Conservation (phyloP, 2,888 invertebrate species). For the Amphipyra berbera region DNA sequence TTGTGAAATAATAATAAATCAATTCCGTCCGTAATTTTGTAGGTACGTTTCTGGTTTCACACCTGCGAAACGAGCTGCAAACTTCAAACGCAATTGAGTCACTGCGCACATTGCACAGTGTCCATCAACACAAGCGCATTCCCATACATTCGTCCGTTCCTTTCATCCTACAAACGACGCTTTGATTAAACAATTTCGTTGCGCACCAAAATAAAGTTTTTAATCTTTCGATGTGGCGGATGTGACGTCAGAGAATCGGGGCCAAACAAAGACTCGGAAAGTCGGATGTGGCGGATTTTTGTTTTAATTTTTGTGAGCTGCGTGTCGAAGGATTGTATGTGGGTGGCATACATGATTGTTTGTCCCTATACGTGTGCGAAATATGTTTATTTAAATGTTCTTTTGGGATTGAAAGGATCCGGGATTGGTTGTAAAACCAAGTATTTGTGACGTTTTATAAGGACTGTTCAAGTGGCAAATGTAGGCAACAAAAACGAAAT, state of each 20-base stretch:
- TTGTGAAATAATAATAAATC: too few species aligned
- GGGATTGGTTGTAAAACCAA: too few species aligned
- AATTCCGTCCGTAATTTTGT: too few species aligned
- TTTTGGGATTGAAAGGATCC: not conserved
- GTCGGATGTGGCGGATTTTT: conserved; percentile 16
- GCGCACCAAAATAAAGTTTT: conserved; percentile 64
- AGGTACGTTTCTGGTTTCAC: too few species aligned
- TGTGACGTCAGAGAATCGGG: conserved; percentile 48
- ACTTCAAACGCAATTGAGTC: conserved; percentile 16
- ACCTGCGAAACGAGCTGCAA: too few species aligned
- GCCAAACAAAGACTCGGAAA: conserved; percentile 50
- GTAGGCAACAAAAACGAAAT: too few species aligned
- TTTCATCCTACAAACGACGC: conserved; percentile 57
- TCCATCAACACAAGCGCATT: conserved; percentile 17
- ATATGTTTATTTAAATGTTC: conserved; percentile 3
- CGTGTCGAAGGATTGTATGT: conserved; percentile 27
- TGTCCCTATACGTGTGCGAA: not conserved
- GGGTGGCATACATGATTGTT: conserved; percentile 33
- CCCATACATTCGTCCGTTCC: conserved; percentile 31
- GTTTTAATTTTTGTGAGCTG: conserved; percentile 15
- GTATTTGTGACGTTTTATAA: too few species aligned
- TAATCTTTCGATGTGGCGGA: conserved; percentile 57
- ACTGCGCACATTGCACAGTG: conserved; percentile 24
- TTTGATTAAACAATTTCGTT: conserved; percentile 66
- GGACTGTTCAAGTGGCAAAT: too few species aligned